phyloP scores from a whole-genome alignment of 2,888 invertebrate genomes.

The Leptinotarsa tumamoca region DNA sequence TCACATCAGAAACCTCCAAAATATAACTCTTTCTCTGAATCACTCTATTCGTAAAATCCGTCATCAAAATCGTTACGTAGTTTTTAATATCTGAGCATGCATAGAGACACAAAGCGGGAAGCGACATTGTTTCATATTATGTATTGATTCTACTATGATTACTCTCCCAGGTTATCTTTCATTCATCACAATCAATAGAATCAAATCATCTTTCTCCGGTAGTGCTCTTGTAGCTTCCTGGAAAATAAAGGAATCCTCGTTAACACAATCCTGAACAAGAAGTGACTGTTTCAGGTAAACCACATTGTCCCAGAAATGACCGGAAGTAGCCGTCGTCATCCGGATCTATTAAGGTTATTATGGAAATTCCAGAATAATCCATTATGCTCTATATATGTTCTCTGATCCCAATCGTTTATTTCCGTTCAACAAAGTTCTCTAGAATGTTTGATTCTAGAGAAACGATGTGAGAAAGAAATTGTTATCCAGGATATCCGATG shows the following conservation, averaged over 20 bases:
- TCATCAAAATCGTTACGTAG: too few relatives aligned
- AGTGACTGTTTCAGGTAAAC: slow-evolving; percentile 52
- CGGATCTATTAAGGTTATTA: slow-evolving; percentile 52
- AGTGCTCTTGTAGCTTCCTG: slow-evolving; percentile 18
- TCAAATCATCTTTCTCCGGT: neutral
- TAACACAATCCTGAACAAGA: slow-evolving; percentile 44
- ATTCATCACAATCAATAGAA: neutral
- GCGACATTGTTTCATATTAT: too few relatives aligned
- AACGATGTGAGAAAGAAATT: neutral
- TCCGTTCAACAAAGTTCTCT: neutral
- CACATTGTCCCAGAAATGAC: slow-evolving; percentile 53
- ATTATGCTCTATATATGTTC: slow-evolving; percentile 7
- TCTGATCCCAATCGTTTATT: neutral
- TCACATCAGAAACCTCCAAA: too few relatives aligned
- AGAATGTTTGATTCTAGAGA: neutral
- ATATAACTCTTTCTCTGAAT: too few relatives aligned
- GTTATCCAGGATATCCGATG: neutral
- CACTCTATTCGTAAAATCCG: too few relatives aligned
- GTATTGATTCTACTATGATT: too few relatives aligned
- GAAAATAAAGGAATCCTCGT: slow-evolving; percentile 31
- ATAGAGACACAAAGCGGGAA: too few relatives aligned
- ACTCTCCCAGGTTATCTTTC: neutral
- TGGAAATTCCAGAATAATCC: slow-evolving; percentile 46
- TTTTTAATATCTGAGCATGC: too few relatives aligned
- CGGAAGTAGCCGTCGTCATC: slow-evolving; percentile 51